Evolutionary conservation across 2,888 invertebrate genomes (phyloP).

Genomic region (Eilema griseolum): DNA sequence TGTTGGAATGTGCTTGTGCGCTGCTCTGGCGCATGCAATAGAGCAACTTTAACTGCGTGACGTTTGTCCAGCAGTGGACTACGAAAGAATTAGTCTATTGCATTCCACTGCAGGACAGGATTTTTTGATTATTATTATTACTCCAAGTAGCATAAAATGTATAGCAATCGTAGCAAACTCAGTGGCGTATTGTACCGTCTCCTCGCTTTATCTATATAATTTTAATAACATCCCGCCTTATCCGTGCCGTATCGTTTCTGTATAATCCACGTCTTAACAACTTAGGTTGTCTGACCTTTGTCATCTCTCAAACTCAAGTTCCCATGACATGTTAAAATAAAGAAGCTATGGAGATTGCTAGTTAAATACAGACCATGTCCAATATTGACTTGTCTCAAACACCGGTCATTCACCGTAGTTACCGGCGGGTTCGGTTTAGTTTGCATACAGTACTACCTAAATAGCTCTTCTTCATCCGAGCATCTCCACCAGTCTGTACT

Average conservation of each 20-base stretch:
- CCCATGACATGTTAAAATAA: slow-evolving; percentile 15
- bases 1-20: background rate
- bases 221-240: too few species aligned
- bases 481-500: too few species aligned
- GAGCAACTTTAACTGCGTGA: background rate
- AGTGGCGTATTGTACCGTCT: too few species aligned
- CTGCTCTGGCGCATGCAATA: background rate
- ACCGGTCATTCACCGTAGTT: slow-evolving; percentile 61
- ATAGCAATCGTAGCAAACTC: too few species aligned
- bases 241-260: too few species aligned
- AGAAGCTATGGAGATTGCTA: slow-evolving; percentile 8
- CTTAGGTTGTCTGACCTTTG: background rate
- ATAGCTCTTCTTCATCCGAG: background rate
- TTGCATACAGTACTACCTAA: slow-evolving; percentile 1
- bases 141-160: too few species aligned
- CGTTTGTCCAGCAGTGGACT: too few species aligned
- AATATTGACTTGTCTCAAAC: slow-evolving; percentile 24
- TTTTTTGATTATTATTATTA: too few species aligned
- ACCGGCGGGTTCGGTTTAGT: slow-evolving; percentile 36
- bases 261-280: background rate
- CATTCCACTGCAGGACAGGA: too few species aligned
- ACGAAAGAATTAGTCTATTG: too few species aligned
- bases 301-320: background rate
- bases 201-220: too few species aligned
- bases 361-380: slow-evolving; percentile 20